phyloP scores from a whole-genome alignment of 1,140 invertebrate species.

The Zaprionus taronus region DNA sequence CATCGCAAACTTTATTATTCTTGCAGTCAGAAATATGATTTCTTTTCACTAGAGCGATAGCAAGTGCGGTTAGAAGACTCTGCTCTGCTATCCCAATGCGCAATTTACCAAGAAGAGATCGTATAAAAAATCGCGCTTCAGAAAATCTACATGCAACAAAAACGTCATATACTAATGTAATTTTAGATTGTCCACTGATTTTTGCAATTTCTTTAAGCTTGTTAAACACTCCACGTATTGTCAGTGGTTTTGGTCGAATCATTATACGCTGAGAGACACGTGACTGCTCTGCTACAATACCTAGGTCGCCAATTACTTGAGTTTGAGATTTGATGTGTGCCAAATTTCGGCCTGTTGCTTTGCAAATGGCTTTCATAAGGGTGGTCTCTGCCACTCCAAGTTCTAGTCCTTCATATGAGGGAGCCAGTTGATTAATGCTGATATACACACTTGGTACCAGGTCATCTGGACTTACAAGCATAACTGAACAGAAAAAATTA shows the following conservation, averaged over 20 bases:
- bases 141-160: slow-evolving; percentile 96
- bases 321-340: slow-evolving; percentile 94
- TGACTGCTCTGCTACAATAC: slow-evolving; percentile 96
- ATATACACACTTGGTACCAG: slow-evolving; percentile 96
- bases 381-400: slow-evolving; percentile 97
- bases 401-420: slow-evolving; percentile 96
- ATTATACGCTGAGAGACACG: slow-evolving; percentile 95
- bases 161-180: slow-evolving; percentile 96
- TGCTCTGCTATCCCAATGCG: slow-evolving; percentile 98
- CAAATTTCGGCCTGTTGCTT: slow-evolving; percentile 94
- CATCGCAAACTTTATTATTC: slow-evolving; percentile 87
- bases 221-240: slow-evolving; percentile 90
- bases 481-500: slow-evolving; percentile 97
- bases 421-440: slow-evolving; percentile 97
- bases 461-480: slow-evolving; percentile 94
- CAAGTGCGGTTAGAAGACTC: slow-evolving; percentile 96
- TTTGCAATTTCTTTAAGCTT: slow-evolving; percentile 96
- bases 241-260: slow-evolving; percentile 90
- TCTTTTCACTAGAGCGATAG: slow-evolving; percentile 90
- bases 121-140: slow-evolving; percentile 96
- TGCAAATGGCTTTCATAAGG: slow-evolving; percentile 97
- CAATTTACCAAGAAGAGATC: slow-evolving; percentile 95
- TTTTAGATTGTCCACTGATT: slow-evolving; percentile 91
- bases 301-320: slow-evolving; percentile 93
- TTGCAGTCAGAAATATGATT: slow-evolving; percentile 87